These are phyloP conservation scores for Pangasianodon gigas DNA, from an alignment of 2,113 vertebrate genomes.

Conservation along the genomic window DNA sequence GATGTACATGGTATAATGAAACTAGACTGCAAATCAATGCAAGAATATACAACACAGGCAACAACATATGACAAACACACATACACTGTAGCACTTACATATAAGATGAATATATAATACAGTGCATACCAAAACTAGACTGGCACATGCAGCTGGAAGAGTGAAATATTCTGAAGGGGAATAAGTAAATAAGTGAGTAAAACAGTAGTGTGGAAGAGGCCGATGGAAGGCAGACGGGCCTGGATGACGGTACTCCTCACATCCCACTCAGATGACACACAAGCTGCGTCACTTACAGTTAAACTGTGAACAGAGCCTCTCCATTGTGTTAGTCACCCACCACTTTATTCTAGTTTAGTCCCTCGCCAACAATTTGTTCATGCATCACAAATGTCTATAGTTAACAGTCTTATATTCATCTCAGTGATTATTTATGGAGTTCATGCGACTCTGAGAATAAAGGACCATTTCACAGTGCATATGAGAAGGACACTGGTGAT, in stretches of 20 bases:
- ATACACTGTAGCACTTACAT: not conserved
- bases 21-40: not conserved
- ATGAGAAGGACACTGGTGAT: not conserved
- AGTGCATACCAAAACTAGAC: not conserved
- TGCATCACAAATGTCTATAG: not conserved
- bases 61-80: not conserved
- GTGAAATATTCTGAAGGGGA: not conserved
- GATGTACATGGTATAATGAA: not conserved
- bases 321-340: slow-evolving; percentile 9
- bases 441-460: slow-evolving; percentile 5
- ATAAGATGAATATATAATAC: not conserved
- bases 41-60: not conserved
- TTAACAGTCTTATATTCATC: slow-evolving; percentile 11
- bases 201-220: not conserved
- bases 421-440: slow-evolving; percentile 7
- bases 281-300: slow-evolving; percentile 16
- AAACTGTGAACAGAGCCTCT: not conserved
- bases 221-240: slow-evolving; percentile 9
- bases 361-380: not conserved
- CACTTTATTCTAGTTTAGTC: slow-evolving; percentile 6
- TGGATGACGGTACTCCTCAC: not conserved
- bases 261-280: slow-evolving; percentile 24
- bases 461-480: not conserved
- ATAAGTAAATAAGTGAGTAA: not conserved
- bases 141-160: not conserved